Conservation (phyloP, 2,113 vertebrate genomes). For the Sardina pilchardus region DNA sequence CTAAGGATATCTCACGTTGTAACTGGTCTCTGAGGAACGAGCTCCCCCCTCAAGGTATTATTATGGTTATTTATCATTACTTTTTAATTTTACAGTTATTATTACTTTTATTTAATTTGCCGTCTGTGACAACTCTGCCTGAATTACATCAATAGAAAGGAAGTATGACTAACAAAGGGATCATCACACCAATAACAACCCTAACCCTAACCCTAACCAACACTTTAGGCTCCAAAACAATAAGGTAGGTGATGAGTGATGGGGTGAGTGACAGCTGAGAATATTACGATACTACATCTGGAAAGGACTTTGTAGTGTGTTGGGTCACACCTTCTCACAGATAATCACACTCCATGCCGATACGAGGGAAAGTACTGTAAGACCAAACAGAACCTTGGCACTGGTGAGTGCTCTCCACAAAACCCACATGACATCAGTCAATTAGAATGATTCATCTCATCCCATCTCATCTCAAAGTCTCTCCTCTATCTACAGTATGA, state of each 20-base stretch:
- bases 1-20: not conserved
- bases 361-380: not conserved
- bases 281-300: not conserved
- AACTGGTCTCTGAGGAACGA: not conserved
- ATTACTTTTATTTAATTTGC: not conserved
- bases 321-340: conserved; percentile 13
- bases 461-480: not conserved
- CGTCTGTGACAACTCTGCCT: not conserved
- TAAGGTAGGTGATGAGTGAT: conserved; percentile 4
- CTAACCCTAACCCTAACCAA: not conserved
- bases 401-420: conserved; percentile 15
- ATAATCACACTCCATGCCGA: not conserved
- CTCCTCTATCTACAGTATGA: not conserved
- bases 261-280: not conserved
- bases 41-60: not conserved
- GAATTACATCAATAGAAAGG: not conserved
- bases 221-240: not conserved
- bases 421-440: conserved; percentile 32
- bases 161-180: not conserved
- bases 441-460: conserved; percentile 27
- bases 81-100: not conserved
- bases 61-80: not conserved
- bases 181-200: not conserved
- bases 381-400: conserved; percentile 35
- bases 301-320: not conserved